phyloP scores from a whole-genome alignment of 2,113 vertebrate species.

The Pseudorectes ferrugineus region DNA sequence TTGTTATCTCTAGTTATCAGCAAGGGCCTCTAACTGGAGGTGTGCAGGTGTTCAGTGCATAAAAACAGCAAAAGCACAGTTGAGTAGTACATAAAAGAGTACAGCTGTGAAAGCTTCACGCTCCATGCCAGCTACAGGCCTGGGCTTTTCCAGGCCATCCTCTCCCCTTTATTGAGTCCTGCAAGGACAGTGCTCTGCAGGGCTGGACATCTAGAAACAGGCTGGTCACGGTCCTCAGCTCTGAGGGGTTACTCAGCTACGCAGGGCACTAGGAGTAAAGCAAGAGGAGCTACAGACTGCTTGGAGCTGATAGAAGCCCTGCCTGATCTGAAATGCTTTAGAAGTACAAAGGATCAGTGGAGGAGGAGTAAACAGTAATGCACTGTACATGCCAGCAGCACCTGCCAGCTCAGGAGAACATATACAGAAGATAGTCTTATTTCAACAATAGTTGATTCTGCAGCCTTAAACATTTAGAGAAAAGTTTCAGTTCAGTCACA shows the following conservation, averaged over 20 bases:
- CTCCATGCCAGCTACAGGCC: background rate
- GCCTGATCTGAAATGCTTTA: background rate
- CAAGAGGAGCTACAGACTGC: background rate
- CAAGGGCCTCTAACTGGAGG: background rate
- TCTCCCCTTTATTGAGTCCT: rapidly evolving
- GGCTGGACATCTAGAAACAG: background rate
- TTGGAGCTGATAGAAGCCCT: background rate
- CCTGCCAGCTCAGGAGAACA: background rate
- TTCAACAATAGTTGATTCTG: background rate
- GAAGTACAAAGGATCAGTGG: background rate
- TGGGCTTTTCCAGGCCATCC: background rate
- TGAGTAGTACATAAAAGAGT: background rate
- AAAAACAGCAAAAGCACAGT: background rate
- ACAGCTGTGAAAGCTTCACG: background rate
- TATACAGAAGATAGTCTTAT: background rate
- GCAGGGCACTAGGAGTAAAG: background rate
- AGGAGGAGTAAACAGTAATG: background rate
- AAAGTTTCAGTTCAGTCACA: background rate
- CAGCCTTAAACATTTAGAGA: background rate
- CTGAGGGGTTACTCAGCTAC: background rate
- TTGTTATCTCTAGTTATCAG: background rate
- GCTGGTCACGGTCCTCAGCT: background rate
- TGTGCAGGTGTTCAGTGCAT: background rate
- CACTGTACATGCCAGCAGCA: background rate
- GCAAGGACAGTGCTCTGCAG: background rate